Conservation (phyloP, 2,797 vertebrate species). For the Chelmon rostratus region DNA sequence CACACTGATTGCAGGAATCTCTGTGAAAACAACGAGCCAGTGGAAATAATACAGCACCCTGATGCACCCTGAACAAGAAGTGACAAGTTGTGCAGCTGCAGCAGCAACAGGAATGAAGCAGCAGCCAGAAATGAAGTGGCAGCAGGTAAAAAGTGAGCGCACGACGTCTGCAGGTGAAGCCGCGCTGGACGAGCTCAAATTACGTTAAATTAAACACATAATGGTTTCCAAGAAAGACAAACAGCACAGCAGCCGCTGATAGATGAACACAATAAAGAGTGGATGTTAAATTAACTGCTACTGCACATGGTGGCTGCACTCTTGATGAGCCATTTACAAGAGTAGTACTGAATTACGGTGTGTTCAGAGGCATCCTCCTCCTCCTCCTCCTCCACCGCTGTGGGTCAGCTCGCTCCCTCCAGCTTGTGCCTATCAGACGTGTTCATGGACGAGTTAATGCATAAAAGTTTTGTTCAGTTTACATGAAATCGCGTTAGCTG, state of each 20-base stretch:
- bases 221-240: slow-evolving; percentile 4
- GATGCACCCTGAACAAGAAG: too few species aligned
- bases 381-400: slow-evolving; percentile 10
- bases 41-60: neutral
- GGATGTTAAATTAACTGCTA: slow-evolving; percentile 45
- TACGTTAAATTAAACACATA: slow-evolving; percentile 13
- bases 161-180: neutral
- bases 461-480: too few species aligned
- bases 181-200: neutral
- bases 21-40: too few species aligned
- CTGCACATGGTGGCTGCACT: slow-evolving; percentile 18
- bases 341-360: slow-evolving; percentile 9
- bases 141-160: neutral
- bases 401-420: neutral
- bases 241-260: neutral
- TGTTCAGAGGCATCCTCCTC: slow-evolving; percentile 7
- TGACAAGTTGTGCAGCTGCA: too few species aligned
- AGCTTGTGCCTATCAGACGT: too few species aligned
- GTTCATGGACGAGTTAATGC: too few species aligned
- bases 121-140: neutral
- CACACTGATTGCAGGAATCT: too few species aligned
- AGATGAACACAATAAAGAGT: slow-evolving; percentile 40
- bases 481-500: too few species aligned
- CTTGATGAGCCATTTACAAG: slow-evolving; percentile 45
- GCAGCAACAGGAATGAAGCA: too few species aligned